phyloP scores from a whole-genome alignment of 2,113 vertebrate species.

The Tetraodon nigroviridis region DNA sequence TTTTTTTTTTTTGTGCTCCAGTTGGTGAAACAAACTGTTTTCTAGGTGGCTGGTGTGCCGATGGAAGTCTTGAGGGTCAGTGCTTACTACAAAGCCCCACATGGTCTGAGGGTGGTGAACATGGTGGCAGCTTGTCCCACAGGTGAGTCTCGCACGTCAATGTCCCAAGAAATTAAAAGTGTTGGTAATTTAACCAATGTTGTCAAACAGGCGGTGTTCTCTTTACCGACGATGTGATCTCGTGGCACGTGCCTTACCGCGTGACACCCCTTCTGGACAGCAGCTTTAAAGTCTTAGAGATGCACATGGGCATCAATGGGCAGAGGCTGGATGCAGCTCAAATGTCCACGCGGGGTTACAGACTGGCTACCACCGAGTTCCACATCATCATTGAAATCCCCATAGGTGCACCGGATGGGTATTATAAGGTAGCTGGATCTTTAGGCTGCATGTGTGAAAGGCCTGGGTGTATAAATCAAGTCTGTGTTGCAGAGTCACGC shows the following conservation, averaged over 20 bases:
- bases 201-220: constrained; percentile 68
- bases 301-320: constrained; percentile 76
- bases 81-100: constrained; percentile 63
- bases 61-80: constrained; percentile 77
- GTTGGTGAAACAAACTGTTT: not conserved
- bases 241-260: constrained; percentile 77
- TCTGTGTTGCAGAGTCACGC: constrained; percentile 68
- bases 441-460: not conserved
- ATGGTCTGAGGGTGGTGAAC: constrained; percentile 53
- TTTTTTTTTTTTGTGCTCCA: rapidly evolving
- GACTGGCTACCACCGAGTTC: constrained; percentile 52
- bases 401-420: constrained; percentile 77
- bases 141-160: constrained; percentile 32
- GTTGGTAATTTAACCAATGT: not conserved
- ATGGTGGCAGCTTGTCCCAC: constrained; percentile 68
- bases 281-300: constrained; percentile 53
- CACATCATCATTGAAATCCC: constrained; percentile 72
- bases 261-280: constrained; percentile 51
- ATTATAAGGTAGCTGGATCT: constrained; percentile 75
- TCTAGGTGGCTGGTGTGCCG: constrained; percentile 71
- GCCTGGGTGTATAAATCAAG: constrained; percentile 22
- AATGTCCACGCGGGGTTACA: constrained; percentile 68
- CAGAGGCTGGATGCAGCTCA: constrained; percentile 64
- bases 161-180: not conserved
- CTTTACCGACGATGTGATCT: constrained; percentile 63